Conservation (phyloP, 1,140 invertebrate genomes). For the Tribolium madens region DNA sequence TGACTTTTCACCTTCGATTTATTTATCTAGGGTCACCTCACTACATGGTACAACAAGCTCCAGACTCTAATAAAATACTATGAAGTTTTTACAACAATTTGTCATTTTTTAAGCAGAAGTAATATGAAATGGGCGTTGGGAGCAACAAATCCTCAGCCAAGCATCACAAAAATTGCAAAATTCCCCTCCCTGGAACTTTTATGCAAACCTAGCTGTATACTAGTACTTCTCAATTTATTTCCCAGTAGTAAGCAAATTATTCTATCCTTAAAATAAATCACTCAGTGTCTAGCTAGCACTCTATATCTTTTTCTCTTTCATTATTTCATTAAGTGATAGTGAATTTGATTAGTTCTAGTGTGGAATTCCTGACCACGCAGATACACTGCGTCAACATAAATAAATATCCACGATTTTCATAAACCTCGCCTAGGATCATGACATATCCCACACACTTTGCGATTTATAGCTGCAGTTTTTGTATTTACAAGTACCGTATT, state of each 20-base stretch:
- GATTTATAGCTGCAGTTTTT: slow-evolving; percentile 1
- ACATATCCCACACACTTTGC: slow-evolving; percentile 4
- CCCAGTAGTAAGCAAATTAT: too few species aligned
- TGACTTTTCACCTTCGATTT: slow-evolving; percentile 28
- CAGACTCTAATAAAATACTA: too few species aligned
- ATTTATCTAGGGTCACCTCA: slow-evolving; percentile 10
- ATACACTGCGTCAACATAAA: background rate
- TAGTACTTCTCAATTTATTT: slow-evolving; percentile 10
- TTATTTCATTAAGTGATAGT: slow-evolving; percentile 23
- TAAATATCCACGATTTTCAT: slow-evolving; percentile 13
- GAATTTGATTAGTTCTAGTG: slow-evolving; percentile 14
- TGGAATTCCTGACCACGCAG: slow-evolving; percentile 9
- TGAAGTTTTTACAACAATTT: too few species aligned
- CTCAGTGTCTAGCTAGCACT: background rate
- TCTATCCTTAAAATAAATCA: slow-evolving; percentile 14
- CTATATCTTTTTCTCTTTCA: slow-evolving; percentile 19
- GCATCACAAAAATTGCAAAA: too few species aligned
- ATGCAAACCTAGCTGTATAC: too few species aligned
- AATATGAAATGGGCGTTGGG: too few species aligned
- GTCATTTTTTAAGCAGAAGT: too few species aligned
- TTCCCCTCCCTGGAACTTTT: too few species aligned
- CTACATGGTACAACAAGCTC: background rate
- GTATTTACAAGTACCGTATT: slow-evolving; percentile 24
- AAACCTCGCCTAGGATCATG: background rate
- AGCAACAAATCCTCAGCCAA: too few species aligned